Evolutionary conservation across 2,888 invertebrate species (phyloP).

Genomic region (Candidula unifasciata): DNA sequence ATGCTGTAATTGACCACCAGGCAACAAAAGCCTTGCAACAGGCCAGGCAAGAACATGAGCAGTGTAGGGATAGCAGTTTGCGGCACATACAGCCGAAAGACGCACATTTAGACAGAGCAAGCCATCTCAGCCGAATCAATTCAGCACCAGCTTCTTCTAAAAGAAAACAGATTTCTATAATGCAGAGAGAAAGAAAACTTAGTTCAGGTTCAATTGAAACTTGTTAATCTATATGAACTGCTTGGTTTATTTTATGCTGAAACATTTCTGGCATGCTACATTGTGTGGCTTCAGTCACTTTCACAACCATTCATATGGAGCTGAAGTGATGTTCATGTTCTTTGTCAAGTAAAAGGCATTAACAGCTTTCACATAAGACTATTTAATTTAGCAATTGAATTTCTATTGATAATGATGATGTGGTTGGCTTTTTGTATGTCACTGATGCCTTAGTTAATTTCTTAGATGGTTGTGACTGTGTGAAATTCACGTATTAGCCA

Average conservation of each 20-base stretch:
- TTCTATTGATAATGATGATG: too few species aligned
- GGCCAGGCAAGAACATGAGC: constrained; percentile 75
- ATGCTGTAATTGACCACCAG: constrained; percentile 76
- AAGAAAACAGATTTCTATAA: constrained; percentile 44
- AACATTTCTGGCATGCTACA: neutral
- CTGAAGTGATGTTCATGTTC: too few species aligned
- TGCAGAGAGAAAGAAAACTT: constrained; percentile 49
- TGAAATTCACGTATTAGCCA: too few species aligned
- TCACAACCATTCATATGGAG: too few species aligned
- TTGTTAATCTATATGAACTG: neutral
- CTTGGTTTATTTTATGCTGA: neutral
- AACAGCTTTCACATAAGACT: too few species aligned
- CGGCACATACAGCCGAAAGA: constrained; percentile 42
- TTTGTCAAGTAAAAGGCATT: too few species aligned
- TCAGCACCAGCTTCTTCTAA: constrained; percentile 49
- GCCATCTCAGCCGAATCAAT: constrained; percentile 49
- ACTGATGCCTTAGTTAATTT: too few species aligned
- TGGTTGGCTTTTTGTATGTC: too few species aligned
- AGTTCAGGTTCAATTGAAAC: constrained; percentile 55
- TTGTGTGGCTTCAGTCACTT: neutral
- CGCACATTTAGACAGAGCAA: neutral
- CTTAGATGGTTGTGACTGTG: too few species aligned
- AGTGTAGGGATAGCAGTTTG: constrained; percentile 72
- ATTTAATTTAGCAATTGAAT: too few species aligned
- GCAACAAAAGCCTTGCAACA: constrained; percentile 75